phyloP scores from a whole-genome alignment of 2,888 invertebrate species.

The Pocota personata region DNA sequence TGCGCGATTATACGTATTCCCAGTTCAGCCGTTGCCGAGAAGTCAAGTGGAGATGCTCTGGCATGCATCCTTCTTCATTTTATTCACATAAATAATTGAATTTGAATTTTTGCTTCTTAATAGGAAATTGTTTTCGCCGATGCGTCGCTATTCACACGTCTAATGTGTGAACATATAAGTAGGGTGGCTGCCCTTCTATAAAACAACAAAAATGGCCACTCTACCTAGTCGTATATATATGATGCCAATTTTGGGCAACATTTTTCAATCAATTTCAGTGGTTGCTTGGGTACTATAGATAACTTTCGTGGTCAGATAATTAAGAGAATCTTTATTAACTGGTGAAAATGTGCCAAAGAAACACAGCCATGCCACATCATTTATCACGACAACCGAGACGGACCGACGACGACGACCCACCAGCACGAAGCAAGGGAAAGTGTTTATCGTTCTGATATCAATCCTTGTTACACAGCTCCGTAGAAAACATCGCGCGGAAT shows the following conservation, averaged over 20 bases:
- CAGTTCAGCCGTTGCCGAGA: constrained; percentile 44
- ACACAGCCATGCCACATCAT: constrained; percentile 56
- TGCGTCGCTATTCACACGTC: constrained; percentile 62
- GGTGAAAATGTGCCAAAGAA: constrained; percentile 60
- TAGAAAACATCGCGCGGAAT: constrained; percentile 68
- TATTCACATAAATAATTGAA: constrained; percentile 72
- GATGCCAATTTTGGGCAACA: constrained; percentile 26
- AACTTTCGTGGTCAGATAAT: constrained; percentile 68
- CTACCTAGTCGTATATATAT: not conserved
- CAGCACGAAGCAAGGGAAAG: constrained; percentile 43
- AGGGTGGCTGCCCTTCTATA: not conserved
- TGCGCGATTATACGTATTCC: constrained; percentile 59
- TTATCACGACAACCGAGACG: constrained; percentile 56
- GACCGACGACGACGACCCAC: constrained; percentile 6
- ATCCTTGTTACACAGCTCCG: constrained; percentile 69
- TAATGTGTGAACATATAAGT: constrained; percentile 20
- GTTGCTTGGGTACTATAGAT: constrained; percentile 24
- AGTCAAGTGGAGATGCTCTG: constrained; percentile 65
- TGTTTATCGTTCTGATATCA: constrained; percentile 72
- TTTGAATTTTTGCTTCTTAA: constrained; percentile 65
- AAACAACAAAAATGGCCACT: not conserved
- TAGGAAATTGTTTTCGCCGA: constrained; percentile 66
- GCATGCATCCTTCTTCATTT: constrained; percentile 71
- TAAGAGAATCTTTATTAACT: constrained; percentile 70
- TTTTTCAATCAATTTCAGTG: constrained; percentile 63